A percentile compares a stretch with the other conserved stretches of the same genome.
Evolutionary conservation across 2,888 invertebrate genomes (phyloP).

Genomic region (Cacoxenus indagator): DNA sequence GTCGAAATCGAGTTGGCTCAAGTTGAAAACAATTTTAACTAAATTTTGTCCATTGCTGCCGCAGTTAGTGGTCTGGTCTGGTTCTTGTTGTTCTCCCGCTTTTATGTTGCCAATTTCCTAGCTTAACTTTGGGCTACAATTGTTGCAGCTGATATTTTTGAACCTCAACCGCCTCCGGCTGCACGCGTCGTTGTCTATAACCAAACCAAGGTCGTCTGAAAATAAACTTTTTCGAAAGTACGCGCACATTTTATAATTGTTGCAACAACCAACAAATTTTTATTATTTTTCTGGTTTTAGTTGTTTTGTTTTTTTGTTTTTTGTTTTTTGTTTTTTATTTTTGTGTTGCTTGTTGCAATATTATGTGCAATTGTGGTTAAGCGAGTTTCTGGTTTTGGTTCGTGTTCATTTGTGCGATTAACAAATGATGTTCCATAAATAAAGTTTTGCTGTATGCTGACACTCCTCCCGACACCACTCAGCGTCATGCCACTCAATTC

Average conservation of each 20-base stretch:
- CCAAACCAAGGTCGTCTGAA: background rate
- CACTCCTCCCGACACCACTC: too few species aligned
- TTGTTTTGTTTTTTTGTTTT: background rate
- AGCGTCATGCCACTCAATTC: background rate
- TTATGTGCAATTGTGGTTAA: background rate
- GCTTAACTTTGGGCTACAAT: slow-evolving; percentile 41
- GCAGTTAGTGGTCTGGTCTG: background rate
- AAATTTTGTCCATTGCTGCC: slow-evolving; percentile 37
- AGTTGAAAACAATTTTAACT: slow-evolving; percentile 2
- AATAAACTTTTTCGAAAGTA: slow-evolving; percentile 51
- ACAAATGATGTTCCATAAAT: background rate
- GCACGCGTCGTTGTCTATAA: slow-evolving; percentile 46
- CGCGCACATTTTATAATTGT: slow-evolving; percentile 48
- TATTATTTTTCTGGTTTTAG: too few species aligned
- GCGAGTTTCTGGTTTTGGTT: background rate
- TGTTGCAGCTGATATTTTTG: slow-evolving; percentile 32
- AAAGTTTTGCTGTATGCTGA: too few species aligned
- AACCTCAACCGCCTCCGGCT: slow-evolving; percentile 31
- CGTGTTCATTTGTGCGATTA: background rate
- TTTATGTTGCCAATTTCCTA: slow-evolving; percentile 44
- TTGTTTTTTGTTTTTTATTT: background rate
- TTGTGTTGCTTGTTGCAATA: slow-evolving; percentile 46
- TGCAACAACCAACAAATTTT: slow-evolving; percentile 2
- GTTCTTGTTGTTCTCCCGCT: slow-evolving; percentile 39
- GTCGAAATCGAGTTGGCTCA: slow-evolving; percentile 1